These are phyloP conservation scores for Epirrhoe tristata DNA, from an alignment of 2,888 invertebrate species.

Conservation along the genomic window DNA sequence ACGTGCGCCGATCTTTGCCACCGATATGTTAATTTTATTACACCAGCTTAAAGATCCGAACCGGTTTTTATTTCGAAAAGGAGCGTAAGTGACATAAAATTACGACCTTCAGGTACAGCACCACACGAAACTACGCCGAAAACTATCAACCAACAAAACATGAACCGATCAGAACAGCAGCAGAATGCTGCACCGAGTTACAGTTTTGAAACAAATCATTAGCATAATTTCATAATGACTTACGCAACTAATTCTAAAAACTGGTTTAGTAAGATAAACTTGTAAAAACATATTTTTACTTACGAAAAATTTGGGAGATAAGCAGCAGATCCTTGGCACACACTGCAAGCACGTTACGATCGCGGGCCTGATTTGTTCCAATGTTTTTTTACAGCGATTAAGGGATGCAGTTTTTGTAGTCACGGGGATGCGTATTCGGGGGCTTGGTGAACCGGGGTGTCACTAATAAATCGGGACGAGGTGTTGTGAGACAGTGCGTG, in stretches of 20 bases:
- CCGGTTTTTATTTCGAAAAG: constrained; percentile 81
- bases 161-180: constrained; percentile 42
- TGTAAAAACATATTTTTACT: constrained; percentile 58
- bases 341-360: constrained; percentile 62
- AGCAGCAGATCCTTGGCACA: constrained; percentile 58
- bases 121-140: constrained; percentile 52
- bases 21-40: constrained; percentile 83
- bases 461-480: constrained; percentile 60
- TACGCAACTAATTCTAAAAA: constrained; percentile 49
- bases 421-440: constrained; percentile 53
- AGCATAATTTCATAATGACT: constrained; percentile 54
- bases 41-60: constrained; percentile 76
- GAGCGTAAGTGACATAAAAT: constrained; percentile 77
- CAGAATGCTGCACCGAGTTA: constrained; percentile 43
- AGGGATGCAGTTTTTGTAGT: constrained; percentile 54
- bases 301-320: constrained; percentile 65
- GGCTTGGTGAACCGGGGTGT: constrained; percentile 58
- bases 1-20: constrained; percentile 70
- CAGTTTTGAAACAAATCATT: constrained; percentile 55
- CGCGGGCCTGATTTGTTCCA: constrained; percentile 50
- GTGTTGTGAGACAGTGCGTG: constrained; percentile 59
- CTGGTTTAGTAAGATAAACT: constrained; percentile 52
- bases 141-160: constrained; percentile 56
- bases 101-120: constrained; percentile 67
- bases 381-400: constrained; percentile 42